Evolutionary conservation across 2,888 invertebrate genomes (phyloP), one percentile per base, ranked within the genome.

Genomic region (Siphlonurus alternatus): DNA sequence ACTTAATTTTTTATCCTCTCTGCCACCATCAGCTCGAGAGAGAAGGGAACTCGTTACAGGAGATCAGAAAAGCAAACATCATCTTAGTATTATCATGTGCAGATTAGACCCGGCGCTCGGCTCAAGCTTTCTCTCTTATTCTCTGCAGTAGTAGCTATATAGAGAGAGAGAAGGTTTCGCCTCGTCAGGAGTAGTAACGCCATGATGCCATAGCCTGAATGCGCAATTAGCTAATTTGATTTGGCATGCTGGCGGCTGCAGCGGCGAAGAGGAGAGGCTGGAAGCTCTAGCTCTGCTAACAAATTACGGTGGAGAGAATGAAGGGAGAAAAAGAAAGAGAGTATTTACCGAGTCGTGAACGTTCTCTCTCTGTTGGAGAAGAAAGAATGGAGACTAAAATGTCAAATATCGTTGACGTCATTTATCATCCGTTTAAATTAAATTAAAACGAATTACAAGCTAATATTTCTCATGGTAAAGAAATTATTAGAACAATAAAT

Each of bases 191-290:
- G 10, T 51, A 15, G 10, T 51, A 51, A 10, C 10, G 53, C 53
- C 53, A 51, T 51, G 53, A 51, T 51, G 53, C 53, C 53, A 51
- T 51, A 51, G 53, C 53, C 53, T 68, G 68, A 68, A 69, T 69
- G 69, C 68, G 70, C 70, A 70, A 70, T 70, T 70, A 70, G 68
- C 70, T 70, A 70, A 70, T 70, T 70, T 70, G 70, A 70, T 70
- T 70, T 70, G 67, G 53, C 53, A 15, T 51, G 10, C n/a, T n/a
- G 10, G 53, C 53, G 10, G n/a, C 53, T 51, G 53, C n/a, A n/a
- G n/a, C n/a, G n/a, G n/a, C n/a, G n/a, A n/a, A n/a, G n/a, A n/a
- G n/a, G n/a, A n/a, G n/a, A n/a, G n/a, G n/a, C n/a, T n/a, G n/a
- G n/a, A n/a, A n/a, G n/a, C n/a, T n/a, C n/a, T n/a, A n/a, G n/a